These are phyloP conservation scores for Chamaetylas fuelleborni DNA, from an alignment of 2,113 vertebrate species.

Conservation along the genomic window DNA sequence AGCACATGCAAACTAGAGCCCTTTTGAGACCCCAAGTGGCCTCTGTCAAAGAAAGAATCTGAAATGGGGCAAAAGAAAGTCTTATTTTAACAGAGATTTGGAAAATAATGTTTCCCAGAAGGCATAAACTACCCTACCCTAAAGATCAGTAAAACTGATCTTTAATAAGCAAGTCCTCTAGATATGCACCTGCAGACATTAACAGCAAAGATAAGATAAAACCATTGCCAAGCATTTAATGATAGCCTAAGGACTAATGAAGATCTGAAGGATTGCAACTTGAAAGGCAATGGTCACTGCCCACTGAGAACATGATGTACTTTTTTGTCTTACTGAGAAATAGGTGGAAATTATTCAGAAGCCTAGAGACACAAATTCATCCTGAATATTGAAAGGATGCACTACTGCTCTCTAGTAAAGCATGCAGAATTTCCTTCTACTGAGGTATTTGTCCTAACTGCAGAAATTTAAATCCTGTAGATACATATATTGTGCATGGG, in stretches of 20 bases:
- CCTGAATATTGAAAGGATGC: background rate
- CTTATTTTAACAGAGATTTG: background rate
- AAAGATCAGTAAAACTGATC: background rate
- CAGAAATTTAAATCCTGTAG: background rate
- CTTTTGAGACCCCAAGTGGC: background rate
- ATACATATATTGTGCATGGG: background rate
- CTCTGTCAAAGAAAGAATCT: background rate
- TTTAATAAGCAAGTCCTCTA: conserved; percentile 1
- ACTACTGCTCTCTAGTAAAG: background rate
- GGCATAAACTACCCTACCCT: background rate
- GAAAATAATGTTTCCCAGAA: background rate
- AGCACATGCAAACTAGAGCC: background rate
- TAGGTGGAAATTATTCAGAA: background rate
- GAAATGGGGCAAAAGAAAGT: background rate
- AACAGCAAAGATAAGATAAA: conserved; percentile 27
- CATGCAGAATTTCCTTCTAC: background rate
- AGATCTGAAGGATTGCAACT: conserved; percentile 18
- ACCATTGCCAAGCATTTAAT: conserved; percentile 20
- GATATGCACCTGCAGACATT: conserved; percentile 7
- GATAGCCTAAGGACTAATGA: conserved; percentile 33
- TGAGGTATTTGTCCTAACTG: background rate
- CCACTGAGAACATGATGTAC: background rate
- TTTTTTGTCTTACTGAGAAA: background rate
- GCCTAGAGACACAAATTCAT: background rate
- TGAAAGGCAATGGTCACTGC: conserved; percentile 24